Base-by-base conservation (phyloP, 2,113 vertebrate species). In the Callionymus lyra region DNA sequence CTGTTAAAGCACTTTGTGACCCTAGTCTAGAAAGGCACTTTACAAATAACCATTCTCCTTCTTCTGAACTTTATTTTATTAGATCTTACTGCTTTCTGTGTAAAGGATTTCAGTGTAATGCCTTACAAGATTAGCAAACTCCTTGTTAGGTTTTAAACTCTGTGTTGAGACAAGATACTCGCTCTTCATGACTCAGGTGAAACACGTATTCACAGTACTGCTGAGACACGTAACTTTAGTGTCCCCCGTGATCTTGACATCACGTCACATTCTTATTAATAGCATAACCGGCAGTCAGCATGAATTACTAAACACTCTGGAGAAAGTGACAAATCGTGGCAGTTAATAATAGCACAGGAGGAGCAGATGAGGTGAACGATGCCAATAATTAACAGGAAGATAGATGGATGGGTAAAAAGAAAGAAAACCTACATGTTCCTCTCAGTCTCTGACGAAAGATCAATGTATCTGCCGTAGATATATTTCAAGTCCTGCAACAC, bases 381-480 rank as follows among this genome's bases (percentile, higher is more conserved):
- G 16, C 6, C 16, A 13, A 34, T 16, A 34, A 14, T 6, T 43
- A 21, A 31, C 15, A 18, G 31, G 15, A 11, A 2, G 16, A 4
- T 9, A 10, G 16, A 52, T 10, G 37, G 16, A 10, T 14, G 37
- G 35, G 2, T 10, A 10, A 31, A 52, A n/a, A 44, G 16, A 10
- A 18, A 44, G 35, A 36, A 5, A 9, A 51, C 94, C 82, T 86
- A 97, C 93, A 98, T 98, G 74, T 95, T 99, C 42, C 88, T 85
- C 72, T 99, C 91, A 4, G 81, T 80, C 65, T 94, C 90, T 42
- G 91, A 94, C 1, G 83, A 83, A 49, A 86, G 88, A 71, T 97
- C 77, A 50, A 99, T 85, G 0, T 92, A 99, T 83, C 92, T 86
- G 58, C 92, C 92, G 53, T 98, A 99, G 76, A 99, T 97, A 80